These are phyloP conservation scores for Podarcis cretensis DNA, from an alignment of 2,113 vertebrate genomes.

Conservation along the genomic window DNA sequence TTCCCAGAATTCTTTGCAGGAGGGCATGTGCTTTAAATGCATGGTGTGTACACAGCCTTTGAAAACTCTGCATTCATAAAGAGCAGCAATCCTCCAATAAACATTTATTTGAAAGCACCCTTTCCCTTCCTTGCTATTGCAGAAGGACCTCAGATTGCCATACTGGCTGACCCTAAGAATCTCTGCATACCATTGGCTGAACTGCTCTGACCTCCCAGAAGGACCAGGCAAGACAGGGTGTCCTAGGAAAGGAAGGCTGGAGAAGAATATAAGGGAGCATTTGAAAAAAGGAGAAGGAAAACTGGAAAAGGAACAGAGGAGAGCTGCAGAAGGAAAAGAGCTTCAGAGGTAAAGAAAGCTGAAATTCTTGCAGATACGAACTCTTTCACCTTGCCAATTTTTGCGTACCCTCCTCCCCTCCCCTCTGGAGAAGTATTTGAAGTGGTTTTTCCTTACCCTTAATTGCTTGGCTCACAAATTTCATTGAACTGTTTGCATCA, in stretches of 20 bases:
- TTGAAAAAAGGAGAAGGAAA: background rate
- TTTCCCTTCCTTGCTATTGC: background rate
- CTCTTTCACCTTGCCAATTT: constrained; percentile 3
- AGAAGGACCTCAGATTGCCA: background rate
- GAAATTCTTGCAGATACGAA: constrained; percentile 6
- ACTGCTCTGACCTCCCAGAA: background rate
- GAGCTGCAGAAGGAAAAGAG: background rate
- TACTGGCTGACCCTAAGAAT: background rate
- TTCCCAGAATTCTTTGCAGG: too few relatives aligned
- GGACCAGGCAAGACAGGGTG: too few relatives aligned
- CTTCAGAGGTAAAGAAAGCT: background rate
- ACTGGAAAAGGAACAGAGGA: background rate
- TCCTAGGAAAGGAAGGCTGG: too few relatives aligned
- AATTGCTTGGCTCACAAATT: constrained; percentile 9
- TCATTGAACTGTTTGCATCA: background rate
- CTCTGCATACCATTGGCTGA: background rate
- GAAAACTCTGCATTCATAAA: too few relatives aligned
- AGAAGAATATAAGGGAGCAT: background rate
- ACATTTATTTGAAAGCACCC: too few relatives aligned
- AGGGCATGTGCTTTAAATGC: too few relatives aligned
- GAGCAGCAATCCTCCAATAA: too few relatives aligned
- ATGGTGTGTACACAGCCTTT: too few relatives aligned
- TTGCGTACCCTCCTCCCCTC: background rate
- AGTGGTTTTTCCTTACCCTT: constrained; percentile 32
- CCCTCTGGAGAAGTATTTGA: background rate